Base-by-base conservation (phyloP, 1,140 invertebrate genomes). In the Eriosoma lanigerum region DNA sequence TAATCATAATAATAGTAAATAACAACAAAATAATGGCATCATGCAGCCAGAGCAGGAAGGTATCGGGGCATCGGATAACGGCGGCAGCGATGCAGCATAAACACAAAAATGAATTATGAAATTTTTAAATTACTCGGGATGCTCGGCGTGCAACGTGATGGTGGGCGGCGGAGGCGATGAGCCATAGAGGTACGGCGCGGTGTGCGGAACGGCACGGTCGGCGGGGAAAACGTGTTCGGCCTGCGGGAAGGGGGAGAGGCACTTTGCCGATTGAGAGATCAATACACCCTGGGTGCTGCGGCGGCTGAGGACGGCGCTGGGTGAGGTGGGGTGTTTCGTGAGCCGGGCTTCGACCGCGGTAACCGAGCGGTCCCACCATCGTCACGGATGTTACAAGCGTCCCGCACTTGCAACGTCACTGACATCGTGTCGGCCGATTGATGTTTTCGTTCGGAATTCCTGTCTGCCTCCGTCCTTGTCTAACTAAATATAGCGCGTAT, bases 371-470 rank as follows among this genome's bases (percentile, higher is more conserved):
- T 62, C 32, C 10, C 21, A 38, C 8, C 21, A 15, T 17, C n/a
- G 54, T 78, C 54, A 58, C 54, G 75, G 75, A 78, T 24, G 54
- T 78, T 78, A 58, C 56, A 78, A 78, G 52, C 32, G 38, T 24
- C 10, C 38, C 38, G 75, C 75, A 44, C 75, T 78, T 78, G 75
- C 38, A 78, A 78, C 56, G 75, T 78, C 75, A 60, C 75, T 10
- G 75, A 78, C 54, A 62, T 62, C 68, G 66, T 52, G 46, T 72
- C 54, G 54, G 56, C 54, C 75, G 75, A 78, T 78, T 78, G 75
- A 78, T 78, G 75, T 76, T 76, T 76, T 76, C 73, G 73, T 78
- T 78, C 56, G 38, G 75, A 38, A 78, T 78, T 78, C 56, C 75
- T 60, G 75, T 78, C 75, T 60, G 75, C 56, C 54, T 1, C 75